Evolutionary conservation across 2,113 vertebrate species (phyloP).

Genomic region (Scomber japonicus): DNA sequence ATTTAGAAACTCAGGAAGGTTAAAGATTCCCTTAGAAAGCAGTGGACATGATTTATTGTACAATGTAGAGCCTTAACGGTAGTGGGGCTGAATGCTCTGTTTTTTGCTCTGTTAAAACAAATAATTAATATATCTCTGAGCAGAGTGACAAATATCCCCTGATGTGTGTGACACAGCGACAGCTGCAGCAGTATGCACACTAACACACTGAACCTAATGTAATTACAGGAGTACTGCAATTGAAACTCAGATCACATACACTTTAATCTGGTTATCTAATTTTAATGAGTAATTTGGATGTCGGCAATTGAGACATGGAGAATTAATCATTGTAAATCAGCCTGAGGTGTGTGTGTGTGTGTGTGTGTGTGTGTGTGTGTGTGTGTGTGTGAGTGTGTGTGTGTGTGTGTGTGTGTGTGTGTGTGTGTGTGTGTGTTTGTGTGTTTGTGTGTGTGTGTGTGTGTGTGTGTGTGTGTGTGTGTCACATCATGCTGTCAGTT

Average conservation of each 20-base stretch:
- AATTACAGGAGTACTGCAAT: not conserved
- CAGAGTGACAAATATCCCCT: not conserved
- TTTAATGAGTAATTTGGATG: not conserved
- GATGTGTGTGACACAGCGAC: not conserved
- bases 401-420: too few species aligned
- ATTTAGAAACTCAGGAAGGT: constrained; percentile 12
- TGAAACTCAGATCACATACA: constrained; percentile 20
- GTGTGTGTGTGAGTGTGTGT: too few species aligned
- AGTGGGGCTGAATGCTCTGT: not conserved
- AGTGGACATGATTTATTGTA: constrained; percentile 1
- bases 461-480: too few species aligned
- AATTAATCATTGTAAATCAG: not conserved
- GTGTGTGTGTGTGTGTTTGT: too few species aligned
- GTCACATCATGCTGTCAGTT: too few species aligned
- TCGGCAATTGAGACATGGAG: not conserved
- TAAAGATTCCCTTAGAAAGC: not conserved
- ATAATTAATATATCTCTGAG: not conserved
- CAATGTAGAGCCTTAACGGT: not conserved
- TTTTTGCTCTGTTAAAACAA: not conserved
- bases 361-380: too few species aligned
- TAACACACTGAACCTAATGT: constrained; percentile 1
- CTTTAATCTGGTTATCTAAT: constrained; percentile 11
- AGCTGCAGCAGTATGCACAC: constrained; percentile 4
- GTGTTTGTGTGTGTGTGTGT: too few species aligned
- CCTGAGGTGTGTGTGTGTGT: not conserved